Conservation (phyloP, 2,797 vertebrate species). For the Phoxinus dragarum region DNA sequence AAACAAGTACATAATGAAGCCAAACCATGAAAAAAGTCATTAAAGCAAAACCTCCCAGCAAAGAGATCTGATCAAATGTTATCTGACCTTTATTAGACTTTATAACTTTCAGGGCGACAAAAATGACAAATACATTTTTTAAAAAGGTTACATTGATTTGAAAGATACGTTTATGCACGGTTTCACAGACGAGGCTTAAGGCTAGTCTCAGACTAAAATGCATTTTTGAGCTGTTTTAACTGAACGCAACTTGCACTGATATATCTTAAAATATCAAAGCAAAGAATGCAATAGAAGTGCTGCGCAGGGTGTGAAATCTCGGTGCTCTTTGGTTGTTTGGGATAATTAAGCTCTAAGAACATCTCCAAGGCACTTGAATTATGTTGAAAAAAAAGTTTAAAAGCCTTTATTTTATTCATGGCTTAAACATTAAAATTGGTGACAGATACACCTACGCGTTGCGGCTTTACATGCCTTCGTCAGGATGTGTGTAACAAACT, state of each 20-base stretch:
- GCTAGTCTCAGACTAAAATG: neutral
- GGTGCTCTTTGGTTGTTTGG: too few species aligned
- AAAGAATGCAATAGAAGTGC: too few species aligned
- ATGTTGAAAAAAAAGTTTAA: too few species aligned
- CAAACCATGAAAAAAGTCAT: constrained; percentile 15
- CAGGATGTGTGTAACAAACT: too few species aligned
- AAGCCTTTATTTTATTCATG: too few species aligned
- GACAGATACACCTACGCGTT: too few species aligned
- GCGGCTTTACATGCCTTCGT: too few species aligned
- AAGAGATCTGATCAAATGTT: neutral
- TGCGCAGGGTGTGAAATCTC: too few species aligned
- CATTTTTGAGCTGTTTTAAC: neutral
- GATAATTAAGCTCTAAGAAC: too few species aligned
- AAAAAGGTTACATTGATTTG: neutral
- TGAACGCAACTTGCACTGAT: neutral
- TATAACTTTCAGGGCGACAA: neutral
- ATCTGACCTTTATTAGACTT: neutral
- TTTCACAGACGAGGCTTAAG: neutral
- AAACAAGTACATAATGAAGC: constrained; percentile 28
- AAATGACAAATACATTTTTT: neutral
- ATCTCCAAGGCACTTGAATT: too few species aligned
- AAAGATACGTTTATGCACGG: neutral
- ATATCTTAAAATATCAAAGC: neutral
- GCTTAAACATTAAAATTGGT: too few species aligned
- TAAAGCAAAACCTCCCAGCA: neutral